Percentiles rank a stretch among this genome's conserved stretches.
These are phyloP conservation scores for Hiodon tergisus DNA, from an alignment of 2,113 vertebrate genomes.

Conservation along the genomic window DNA sequence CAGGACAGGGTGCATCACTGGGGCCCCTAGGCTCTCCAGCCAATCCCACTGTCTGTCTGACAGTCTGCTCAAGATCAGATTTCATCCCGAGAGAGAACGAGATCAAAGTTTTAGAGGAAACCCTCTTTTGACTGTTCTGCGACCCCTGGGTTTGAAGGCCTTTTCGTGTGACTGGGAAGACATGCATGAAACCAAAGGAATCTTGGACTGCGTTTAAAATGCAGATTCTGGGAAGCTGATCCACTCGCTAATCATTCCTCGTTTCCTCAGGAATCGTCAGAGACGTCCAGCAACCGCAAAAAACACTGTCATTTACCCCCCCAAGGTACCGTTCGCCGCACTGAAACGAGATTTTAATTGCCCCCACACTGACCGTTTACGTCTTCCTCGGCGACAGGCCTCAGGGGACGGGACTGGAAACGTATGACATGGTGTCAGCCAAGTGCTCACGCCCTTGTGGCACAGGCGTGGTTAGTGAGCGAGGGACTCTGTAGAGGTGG, in stretches of 20 bases:
- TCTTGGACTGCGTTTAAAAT: neutral
- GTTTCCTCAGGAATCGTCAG: slow-evolving; percentile 56
- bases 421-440: slow-evolving; percentile 18
- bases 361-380: slow-evolving; percentile 44
- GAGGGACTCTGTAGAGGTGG: neutral
- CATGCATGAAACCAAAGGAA: slow-evolving; percentile 11
- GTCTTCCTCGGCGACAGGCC: slow-evolving; percentile 39
- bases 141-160: neutral
- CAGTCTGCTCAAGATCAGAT: too few relatives aligned
- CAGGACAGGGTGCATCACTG: neutral
- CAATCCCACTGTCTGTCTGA: too few relatives aligned
- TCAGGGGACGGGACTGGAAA: slow-evolving; percentile 24
- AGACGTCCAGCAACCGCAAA: slow-evolving; percentile 59
- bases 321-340: slow-evolving; percentile 45
- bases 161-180: slow-evolving; percentile 11
- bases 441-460: too few relatives aligned
- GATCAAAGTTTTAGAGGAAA: neutral
- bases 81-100: neutral
- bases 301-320: slow-evolving; percentile 46
- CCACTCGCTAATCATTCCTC: slow-evolving; percentile 44
- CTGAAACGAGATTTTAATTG: slow-evolving; percentile 43
- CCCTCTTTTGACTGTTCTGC: neutral
- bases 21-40: too few relatives aligned
- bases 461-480: too few relatives aligned
- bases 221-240: slow-evolving; percentile 57